Evolutionary conservation across 2,113 vertebrate genomes (phyloP), one percentile per base, ranked within the genome.

Genomic region (Vidua macroura): DNA sequence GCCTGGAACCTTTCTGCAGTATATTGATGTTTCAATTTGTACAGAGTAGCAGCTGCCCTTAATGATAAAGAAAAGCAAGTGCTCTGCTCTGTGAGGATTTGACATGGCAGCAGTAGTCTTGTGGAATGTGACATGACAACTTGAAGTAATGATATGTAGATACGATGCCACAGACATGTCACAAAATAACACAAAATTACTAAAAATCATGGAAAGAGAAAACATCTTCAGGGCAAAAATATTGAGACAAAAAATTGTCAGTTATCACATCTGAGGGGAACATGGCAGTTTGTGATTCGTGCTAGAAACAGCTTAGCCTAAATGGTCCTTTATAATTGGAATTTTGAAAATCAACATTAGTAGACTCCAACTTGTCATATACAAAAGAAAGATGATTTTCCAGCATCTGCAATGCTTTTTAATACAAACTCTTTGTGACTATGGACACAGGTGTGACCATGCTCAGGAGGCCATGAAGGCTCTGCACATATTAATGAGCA

Each of bases 21-120:
- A 19, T 96, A 96, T 93, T 96, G 94, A 96, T 94, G 86, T 95
- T 96, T 96, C 92, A 94, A 95, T 96, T 95, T 96, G 94, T 86
- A 48, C 48, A n/a, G 73, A 93, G 76, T 59, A 96, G 83, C 94
- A 96, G 92, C 91, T 96, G 95, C 94, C 92, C 94, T 96, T 93
- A 94, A 90, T 86, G 96, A 96, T 96, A 96, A 96, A 96, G 95
- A 52, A 89, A 92, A 94, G 86, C 7, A 7, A 83, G 83, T 72
- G 83, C 88, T 93, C 39, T 46, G 78, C 84, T 93, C n/a, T 5
- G 31, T n/a, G 72, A 73, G 89, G 72, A 81, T 95, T 75, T 91
- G 95, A 94, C 69, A 31, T 33, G 92, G 94, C 86, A 94, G 88
- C 83, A 83, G 91, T 6, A 92, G 80, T 86, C 88, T 95, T 52